Base-by-base conservation (phyloP, 1,140 invertebrate species). In the Drosophila watanabei region DNA sequence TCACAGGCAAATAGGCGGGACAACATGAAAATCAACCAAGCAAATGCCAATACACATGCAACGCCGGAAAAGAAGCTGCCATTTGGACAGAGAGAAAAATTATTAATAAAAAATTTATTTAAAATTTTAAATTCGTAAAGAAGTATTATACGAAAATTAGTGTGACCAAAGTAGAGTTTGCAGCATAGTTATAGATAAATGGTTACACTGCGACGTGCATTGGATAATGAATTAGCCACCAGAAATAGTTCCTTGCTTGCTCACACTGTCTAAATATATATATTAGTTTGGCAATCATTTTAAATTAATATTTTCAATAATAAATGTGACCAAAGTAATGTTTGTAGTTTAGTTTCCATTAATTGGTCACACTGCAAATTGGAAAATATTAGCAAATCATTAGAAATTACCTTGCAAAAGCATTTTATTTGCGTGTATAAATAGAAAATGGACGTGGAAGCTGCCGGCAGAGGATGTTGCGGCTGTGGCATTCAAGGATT, bases 21-120 rank as follows among this genome's bases (percentile, higher is more conserved):
- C 69, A 86, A 84, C 75, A 90, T 86, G 86, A 90, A 90, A 90
- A 90, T 90, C 86, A 90, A 90, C 82, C 82, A 90, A 90, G 82
- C 87, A 90, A 89, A 90, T 82, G 86, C 82, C 87, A 86, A 86
- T 90, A 90, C 87, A 90, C 87, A 90, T 91, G 86, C 79, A 84
- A 82, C 66, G 64, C 69, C 39, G 63, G 59, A 54, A 54, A 45
- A 60, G 52, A 41, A 51, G 66, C 54, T 68, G 35, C 14, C 51
- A 49, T 11, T 57, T 14, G 14, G 14, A 48, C 59, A 54, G 46
- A 24, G 24, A 37, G 43, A 48, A 10, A 52, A 49, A 51, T 70
- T 16, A 54, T 24, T 11, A 24, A 20, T 14, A 2, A 2, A 9
- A 11, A 6, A 8, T 14, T 33, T 14, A 8, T 6, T 18, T 11